Base-by-base conservation (phyloP, 2,797 vertebrate species). In the Phoeniculus purpureus region DNA sequence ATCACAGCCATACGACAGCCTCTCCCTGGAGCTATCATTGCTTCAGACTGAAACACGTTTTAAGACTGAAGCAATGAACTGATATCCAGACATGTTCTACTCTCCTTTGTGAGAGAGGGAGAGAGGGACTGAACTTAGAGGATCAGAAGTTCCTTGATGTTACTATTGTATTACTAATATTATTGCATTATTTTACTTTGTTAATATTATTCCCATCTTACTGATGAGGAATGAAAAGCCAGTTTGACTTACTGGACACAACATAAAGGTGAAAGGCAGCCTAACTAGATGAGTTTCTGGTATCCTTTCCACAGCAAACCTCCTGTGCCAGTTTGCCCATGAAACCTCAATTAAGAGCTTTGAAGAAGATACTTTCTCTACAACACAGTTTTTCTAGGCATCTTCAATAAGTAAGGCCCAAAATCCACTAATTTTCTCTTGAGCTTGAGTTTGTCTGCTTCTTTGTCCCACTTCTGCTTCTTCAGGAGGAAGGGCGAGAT, bases 361-460 rank as follows among this genome's bases (percentile, higher is more conserved):
- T 81, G 37, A 55, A 47, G 66, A 83, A 70, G 19, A 40, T 45
- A 15, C 29, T 83, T 83, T 29, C 17, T 12, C 17, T 2, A 1
- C 65, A 72, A 65, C 32, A 27, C 21, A 10, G 2, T 7, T 85
- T 91, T 93, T 85, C 52, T 76, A 10, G 32, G 56, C 74, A 5
- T 48, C 79, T 90, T 87, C 62, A 77, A 89, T 85, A 65, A 86
- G 47, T 51, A 79, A 85, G 60, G 40, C 29, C 72, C 15, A 8
- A 89, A 92, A 86, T 90, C 48, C 40, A 74, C 76, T 78, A 31
- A 88, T 96, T 92, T 90, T 21, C 45, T 86, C 40, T 71, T 82
- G 45, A 94, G 80, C 50, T 85, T 92, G 58, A 67, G 18, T 60
- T 60, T 45, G 2, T 87, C n/a, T 72, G 83, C 47, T n/a, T n/a